Conservation (phyloP, 2,888 invertebrate genomes). For the Pterostichus niger region DNA sequence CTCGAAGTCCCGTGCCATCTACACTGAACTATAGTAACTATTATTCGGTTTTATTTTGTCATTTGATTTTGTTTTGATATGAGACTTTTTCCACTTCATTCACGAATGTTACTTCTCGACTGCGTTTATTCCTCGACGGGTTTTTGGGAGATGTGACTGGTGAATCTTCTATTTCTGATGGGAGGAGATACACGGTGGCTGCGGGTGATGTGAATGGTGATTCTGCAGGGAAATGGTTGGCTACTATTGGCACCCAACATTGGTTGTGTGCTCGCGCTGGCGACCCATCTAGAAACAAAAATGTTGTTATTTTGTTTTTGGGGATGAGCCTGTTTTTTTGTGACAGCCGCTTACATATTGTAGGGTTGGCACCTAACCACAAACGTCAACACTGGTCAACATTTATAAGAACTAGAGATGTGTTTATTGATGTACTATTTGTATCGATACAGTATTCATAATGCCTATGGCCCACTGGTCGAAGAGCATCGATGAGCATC, state of each 20-base stretch:
- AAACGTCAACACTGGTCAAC: too few species aligned
- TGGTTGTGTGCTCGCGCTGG: conserved; percentile 79
- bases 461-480: too few species aligned
- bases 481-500: too few species aligned
- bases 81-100: conserved; percentile 64
- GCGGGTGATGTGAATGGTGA: conserved; percentile 81
- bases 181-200: conserved; percentile 58
- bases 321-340: too few species aligned
- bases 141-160: conserved; percentile 28
- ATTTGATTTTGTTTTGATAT: conserved; percentile 63
- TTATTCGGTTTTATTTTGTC: conserved; percentile 50
- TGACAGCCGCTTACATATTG: too few species aligned
- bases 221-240: conserved; percentile 85
- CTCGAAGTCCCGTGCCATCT: conserved; percentile 30
- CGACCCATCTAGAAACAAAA: conserved; percentile 76
- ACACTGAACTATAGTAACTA: conserved; percentile 56
- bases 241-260: conserved; percentile 85
- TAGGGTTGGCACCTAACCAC: too few species aligned
- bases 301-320: background rate
- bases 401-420: too few species aligned
- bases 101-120: conserved; percentile 62
- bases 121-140: conserved; percentile 41
- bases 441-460: too few species aligned
- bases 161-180: conserved; percentile 51
- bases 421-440: too few species aligned